These are phyloP conservation scores for Tolmerus cingulatus DNA, from an alignment of 2,888 invertebrate genomes.

Conservation along the genomic window DNA sequence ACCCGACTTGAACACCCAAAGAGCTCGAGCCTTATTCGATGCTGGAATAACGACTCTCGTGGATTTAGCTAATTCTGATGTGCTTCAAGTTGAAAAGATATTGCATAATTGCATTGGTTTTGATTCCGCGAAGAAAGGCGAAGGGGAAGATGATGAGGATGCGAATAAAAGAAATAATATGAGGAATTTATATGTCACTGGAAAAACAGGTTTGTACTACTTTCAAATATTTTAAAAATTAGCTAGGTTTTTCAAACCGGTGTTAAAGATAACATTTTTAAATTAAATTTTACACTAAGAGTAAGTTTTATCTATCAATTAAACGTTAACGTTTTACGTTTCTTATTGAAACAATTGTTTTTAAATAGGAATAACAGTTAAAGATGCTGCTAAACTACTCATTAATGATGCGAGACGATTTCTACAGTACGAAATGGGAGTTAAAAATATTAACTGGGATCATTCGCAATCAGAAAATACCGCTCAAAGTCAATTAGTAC, in stretches of 20 bases:
- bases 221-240: neutral
- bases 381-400: conserved; percentile 81
- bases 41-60: conserved; percentile 80
- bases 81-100: conserved; percentile 75
- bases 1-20: conserved; percentile 80
- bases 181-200: conserved; percentile 80
- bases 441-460: conserved; percentile 74
- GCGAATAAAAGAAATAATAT: conserved; percentile 73
- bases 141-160: conserved; percentile 74
- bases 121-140: conserved; percentile 79
- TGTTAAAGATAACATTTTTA: too few relatives aligned
- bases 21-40: conserved; percentile 84
- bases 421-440: conserved; percentile 77
- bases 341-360: neutral
- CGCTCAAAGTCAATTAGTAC: neutral
- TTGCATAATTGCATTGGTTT: conserved; percentile 84
- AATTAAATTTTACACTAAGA: too few relatives aligned
- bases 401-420: conserved; percentile 79
- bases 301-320: too few relatives aligned
- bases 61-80: conserved; percentile 78
- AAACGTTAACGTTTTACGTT: too few relatives aligned
- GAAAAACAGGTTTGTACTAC: conserved; percentile 69
- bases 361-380: conserved; percentile 69
- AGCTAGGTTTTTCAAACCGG: neutral
- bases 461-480: conserved; percentile 21